Base-by-base conservation (phyloP, 2,888 invertebrate genomes). In the Fragum sueziense region DNA sequence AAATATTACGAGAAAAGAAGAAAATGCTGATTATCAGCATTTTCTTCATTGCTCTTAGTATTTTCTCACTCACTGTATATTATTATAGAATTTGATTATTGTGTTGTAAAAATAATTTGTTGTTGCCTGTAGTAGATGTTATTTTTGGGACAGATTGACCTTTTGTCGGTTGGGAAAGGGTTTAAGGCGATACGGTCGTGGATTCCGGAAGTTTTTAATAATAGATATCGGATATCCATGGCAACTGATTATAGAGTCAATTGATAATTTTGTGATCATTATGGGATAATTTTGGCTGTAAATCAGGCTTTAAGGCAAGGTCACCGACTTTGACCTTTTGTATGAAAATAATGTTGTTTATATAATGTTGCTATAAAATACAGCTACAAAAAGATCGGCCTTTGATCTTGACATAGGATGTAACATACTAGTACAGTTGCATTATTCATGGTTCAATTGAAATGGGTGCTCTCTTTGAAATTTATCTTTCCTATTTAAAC, bases 151-250 rank as follows among this genome's bases (percentile, higher is more conserved):
- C 47, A n/a, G 47, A 17, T 47, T 47, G n/a, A 47, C 17, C 6
- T 17, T 47, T 17, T 20, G 17, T n/a, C 17, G 17, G n/a, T 20
- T 47, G 47, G 17, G 17, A 47, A 47, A n/a, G 47, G 47, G 47
- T 47, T n/a, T 22, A 65, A 65, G 41, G 65, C 27, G 65, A 65
- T 65, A 33, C 25, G 31, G 22, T 25, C 29, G 70, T 34, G 25
- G 57, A 71, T 37, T 71, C 59, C 41, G 71, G 71, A 71, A 71
- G 71, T 37, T 71, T 54, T 37, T 41, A 71, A 71, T 71, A 59
- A 59, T 34, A 71, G 57, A 59, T 71, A 61, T 61, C 61, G 37
- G 34, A 37, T 71, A 41, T 20, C 71, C 57, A 71, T 71, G 71
- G 61, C n/a, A 41, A 71, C 59, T 71, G 51, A 71, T 71, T 41